phyloP scores from a whole-genome alignment of 2,888 invertebrate species.

The Dryadula phaetusa region DNA sequence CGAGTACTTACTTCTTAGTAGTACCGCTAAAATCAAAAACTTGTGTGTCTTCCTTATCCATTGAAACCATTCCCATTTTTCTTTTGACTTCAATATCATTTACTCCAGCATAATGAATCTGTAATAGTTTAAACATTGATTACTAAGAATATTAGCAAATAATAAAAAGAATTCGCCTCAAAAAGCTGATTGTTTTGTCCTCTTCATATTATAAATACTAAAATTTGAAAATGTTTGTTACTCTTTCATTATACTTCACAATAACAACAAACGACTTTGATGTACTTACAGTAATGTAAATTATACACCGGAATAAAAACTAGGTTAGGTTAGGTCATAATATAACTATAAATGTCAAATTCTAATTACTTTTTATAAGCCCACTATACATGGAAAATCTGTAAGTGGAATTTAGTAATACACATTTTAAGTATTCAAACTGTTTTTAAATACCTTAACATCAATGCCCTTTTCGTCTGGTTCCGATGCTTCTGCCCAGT shows the following conservation, averaged over 20 bases:
- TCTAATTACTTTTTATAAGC: no score
- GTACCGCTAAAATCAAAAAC: slow-evolving; percentile 66
- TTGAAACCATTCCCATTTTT: slow-evolving; percentile 48
- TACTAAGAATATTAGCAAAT: background rate
- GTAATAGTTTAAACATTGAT: slow-evolving; percentile 11
- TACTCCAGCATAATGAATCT: slow-evolving; percentile 62
- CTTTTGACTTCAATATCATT: slow-evolving; percentile 53
- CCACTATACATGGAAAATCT: no score
- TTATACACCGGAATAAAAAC: no score
- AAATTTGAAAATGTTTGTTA: no score
- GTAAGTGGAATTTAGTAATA: background rate
- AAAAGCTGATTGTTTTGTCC: no score
- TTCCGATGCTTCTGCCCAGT: slow-evolving; percentile 56
- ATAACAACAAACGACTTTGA: no score
- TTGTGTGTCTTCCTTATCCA: slow-evolving; percentile 31
- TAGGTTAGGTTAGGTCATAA: no score
- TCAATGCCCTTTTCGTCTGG: slow-evolving; percentile 48
- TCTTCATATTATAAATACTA: no score
- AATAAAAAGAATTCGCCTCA: no score
- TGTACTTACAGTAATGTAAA: no score
- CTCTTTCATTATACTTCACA: no score
- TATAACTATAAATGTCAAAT: no score
- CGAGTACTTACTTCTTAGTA: slow-evolving; percentile 53
- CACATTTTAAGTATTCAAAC: background rate
- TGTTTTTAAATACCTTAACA: slow-evolving; percentile 52